A percentile compares a stretch with the other conserved stretches of the same genome.
phyloP scores from a whole-genome alignment of 1,140 invertebrate species.

The Aethina tumida region DNA sequence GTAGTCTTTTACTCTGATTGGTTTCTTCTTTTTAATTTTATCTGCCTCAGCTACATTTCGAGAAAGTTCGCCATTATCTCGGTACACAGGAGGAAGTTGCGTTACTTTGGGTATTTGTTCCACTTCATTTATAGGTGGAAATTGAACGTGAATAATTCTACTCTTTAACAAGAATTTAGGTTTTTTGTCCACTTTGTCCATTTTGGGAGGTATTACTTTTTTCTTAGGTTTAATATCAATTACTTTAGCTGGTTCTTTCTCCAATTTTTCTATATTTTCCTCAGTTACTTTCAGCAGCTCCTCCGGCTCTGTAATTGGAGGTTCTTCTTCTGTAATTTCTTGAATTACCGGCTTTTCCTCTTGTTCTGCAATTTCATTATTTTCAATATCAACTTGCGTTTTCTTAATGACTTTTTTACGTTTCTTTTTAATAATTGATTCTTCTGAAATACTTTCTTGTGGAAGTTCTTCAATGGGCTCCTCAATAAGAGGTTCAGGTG shows the following conservation, averaged over 20 bases:
- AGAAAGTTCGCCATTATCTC: conserved; percentile 54
- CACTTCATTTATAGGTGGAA: conserved; percentile 41
- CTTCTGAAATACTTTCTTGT: not conserved
- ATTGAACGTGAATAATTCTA: conserved; percentile 47
- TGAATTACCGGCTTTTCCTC: conserved; percentile 7
- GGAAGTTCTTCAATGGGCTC: not conserved
- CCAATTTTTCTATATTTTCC: no score
- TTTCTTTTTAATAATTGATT: not conserved
- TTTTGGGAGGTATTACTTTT: conserved; percentile 32
- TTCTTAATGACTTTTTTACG: conserved; percentile 16
- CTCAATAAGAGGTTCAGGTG: not conserved
- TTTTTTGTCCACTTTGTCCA: conserved; percentile 44
- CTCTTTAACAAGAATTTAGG: conserved; percentile 59
- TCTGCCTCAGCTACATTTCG: conserved; percentile 60
- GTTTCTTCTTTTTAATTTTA: conserved; percentile 46
- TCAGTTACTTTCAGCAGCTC: no score
- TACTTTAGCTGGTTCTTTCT: conserved; percentile 45
- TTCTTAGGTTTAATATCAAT: conserved; percentile 55
- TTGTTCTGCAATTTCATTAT: no score
- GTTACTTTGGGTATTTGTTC: conserved; percentile 43
- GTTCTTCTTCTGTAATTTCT: conserved; percentile 13
- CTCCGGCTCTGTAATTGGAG: no score
- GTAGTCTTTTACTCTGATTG: conserved; percentile 40
- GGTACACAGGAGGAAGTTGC: conserved; percentile 39
- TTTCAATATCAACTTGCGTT: no score